Evolutionary conservation across 2,888 invertebrate genomes (phyloP).

Genomic region (Dione vanillae): DNA sequence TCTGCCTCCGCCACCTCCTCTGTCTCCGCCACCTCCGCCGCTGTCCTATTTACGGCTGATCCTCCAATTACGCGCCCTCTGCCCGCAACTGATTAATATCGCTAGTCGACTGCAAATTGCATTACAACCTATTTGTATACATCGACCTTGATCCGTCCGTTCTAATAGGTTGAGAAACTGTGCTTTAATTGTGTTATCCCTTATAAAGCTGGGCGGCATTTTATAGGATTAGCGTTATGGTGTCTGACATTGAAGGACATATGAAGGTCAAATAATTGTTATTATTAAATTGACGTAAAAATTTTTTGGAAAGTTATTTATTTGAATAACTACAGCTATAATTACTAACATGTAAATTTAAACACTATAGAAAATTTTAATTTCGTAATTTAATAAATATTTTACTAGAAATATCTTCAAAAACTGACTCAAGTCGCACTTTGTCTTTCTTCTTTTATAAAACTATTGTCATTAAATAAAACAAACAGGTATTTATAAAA

Average conservation of each 20-base stretch:
- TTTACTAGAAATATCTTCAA: too few species aligned
- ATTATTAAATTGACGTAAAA: too few species aligned
- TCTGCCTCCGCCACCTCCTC: too few species aligned
- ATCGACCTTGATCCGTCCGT: constrained; percentile 24
- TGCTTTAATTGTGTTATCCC: background rate
- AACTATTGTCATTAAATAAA: background rate
- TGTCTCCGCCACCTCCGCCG: too few species aligned
- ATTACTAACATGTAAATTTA: too few species aligned
- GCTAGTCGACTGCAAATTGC: constrained; percentile 25
- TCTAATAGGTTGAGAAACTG: constrained; percentile 8
- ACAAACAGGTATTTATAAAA: constrained; percentile 44
- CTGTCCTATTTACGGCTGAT: constrained; percentile 4
- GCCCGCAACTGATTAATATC: constrained; percentile 31
- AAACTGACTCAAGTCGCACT: too few species aligned
- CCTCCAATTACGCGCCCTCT: constrained; percentile 28
- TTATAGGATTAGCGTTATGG: background rate
- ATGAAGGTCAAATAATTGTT: too few species aligned
- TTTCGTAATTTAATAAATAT: too few species aligned
- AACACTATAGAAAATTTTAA: too few species aligned
- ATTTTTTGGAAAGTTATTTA: too few species aligned
- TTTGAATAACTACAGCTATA: too few species aligned
- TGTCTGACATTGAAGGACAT: background rate
- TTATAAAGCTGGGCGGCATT: background rate
- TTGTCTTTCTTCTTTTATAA: background rate
- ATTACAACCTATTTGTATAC: constrained; percentile 29